A percentile compares a stretch with the other conserved stretches of the same genome.
Conservation (phyloP, 2,888 invertebrate species). For the Salticus scenicus region DNA sequence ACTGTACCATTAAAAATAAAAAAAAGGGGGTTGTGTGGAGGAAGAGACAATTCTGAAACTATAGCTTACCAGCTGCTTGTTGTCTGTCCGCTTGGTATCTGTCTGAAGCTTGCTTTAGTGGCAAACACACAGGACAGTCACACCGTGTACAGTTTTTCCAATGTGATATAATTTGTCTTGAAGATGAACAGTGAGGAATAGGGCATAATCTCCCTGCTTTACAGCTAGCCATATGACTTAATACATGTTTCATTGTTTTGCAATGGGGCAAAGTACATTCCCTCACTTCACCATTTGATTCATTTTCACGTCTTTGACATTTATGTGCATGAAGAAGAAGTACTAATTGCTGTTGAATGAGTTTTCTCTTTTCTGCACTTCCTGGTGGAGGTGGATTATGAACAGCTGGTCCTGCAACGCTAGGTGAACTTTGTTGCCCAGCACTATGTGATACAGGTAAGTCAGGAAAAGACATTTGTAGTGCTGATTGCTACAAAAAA, state of each 20-base stretch:
- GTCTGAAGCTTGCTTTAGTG: constrained; percentile 89
- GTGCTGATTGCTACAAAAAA: constrained; percentile 37
- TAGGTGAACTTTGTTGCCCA: constrained; percentile 70
- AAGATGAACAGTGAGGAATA: constrained; percentile 98
- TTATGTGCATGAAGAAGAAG: no score
- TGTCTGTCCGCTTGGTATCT: no score
- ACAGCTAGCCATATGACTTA: constrained; percentile 98
- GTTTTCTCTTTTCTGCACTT: constrained; percentile 97
- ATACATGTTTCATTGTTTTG: constrained; percentile 98
- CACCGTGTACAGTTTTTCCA: constrained; percentile 98
- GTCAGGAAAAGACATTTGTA: constrained; percentile 47
- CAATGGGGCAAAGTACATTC: no score
- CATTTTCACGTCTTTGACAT: no score
- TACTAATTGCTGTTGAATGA: constrained; percentile 99
- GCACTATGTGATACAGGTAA: constrained; percentile 69
- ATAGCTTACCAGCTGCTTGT: constrained; percentile 67
- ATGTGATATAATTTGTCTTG: constrained; percentile 98
- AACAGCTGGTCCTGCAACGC: constrained; percentile 35
- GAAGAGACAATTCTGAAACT: no score
- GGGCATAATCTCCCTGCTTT: constrained; percentile 92
- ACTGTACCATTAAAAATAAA: no score
- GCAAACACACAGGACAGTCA: constrained; percentile 98
- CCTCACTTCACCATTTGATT: constrained; percentile 73
- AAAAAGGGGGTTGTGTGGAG: no score
- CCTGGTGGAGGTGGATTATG: constrained; percentile 78